A percentile compares a stretch with the other conserved stretches of the same genome.
These are phyloP conservation scores for Wasmannia auropunctata DNA, from an alignment of 1,140 invertebrate species.

Conservation along the genomic window DNA sequence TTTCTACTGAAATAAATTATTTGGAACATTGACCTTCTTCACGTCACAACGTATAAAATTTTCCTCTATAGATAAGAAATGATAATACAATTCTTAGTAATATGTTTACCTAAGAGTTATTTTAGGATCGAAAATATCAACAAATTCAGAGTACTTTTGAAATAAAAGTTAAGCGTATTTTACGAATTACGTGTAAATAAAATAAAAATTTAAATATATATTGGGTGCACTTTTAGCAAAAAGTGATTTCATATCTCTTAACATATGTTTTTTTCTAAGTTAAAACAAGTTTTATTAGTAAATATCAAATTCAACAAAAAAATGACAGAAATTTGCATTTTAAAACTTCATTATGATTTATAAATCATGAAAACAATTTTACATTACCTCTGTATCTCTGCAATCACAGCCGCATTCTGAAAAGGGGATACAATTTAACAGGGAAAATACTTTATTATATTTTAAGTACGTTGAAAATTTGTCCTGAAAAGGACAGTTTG, in stretches of 20 bases:
- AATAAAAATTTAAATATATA: too few relatives aligned
- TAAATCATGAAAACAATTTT: neutral
- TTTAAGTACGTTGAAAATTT: slow-evolving; percentile 20
- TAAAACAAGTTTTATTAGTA: neutral
- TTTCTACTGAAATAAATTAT: slow-evolving; percentile 52
- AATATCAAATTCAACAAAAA: neutral
- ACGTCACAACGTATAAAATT: neutral
- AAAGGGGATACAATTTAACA: neutral
- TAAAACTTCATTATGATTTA: neutral
- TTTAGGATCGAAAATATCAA: neutral
- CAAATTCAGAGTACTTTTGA: neutral
- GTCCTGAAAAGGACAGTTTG: slow-evolving; percentile 30
- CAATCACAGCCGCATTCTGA: neutral
- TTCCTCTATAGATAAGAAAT: neutral
- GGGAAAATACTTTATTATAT: neutral
- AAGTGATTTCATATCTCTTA: neutral
- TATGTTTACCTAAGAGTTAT: neutral
- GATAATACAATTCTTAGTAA: neutral
- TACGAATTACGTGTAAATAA: neutral
- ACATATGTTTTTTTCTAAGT: neutral
- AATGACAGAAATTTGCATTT: neutral
- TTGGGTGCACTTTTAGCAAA: neutral
- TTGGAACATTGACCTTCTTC: neutral
- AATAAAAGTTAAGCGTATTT: neutral
- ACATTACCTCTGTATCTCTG: neutral